A percentile compares a stretch with the other conserved stretches of the same genome.
Evolutionary conservation across 35 echinoderm and acorn worm species (phyloP).

Genomic region (Apostichopus parvimensis): DNA sequence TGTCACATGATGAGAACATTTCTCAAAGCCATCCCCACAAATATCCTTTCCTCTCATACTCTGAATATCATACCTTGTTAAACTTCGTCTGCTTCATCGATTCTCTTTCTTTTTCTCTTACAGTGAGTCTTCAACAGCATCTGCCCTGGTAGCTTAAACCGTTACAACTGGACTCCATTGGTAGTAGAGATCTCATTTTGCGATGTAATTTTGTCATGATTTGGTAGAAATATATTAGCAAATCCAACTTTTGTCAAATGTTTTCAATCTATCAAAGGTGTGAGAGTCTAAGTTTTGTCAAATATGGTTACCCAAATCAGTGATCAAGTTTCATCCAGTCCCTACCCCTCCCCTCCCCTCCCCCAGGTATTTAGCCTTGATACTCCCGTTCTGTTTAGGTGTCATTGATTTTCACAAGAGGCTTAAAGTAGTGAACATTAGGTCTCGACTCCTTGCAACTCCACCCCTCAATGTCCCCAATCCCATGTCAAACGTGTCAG

Average conservation of each 20-base stretch:
- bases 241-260: not conserved
- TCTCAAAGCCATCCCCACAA: too few species aligned
- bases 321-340: not conserved
- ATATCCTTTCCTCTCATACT: too few species aligned
- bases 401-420: too few species aligned
- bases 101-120: constrained; percentile 35
- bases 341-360: too few species aligned
- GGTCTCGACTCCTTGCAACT: too few species aligned
- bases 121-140: constrained; percentile 95
- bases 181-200: not conserved
- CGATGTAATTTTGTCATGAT: not conserved
- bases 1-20: too few species aligned
- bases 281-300: not conserved
- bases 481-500: too few species aligned
- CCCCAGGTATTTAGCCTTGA: too few species aligned
- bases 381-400: too few species aligned
- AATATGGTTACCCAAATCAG: not conserved
- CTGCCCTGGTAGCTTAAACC: constrained; percentile 81
- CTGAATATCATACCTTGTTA: not conserved
- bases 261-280: not conserved
- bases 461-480: too few species aligned
- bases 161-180: not conserved
- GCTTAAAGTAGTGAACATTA: too few species aligned
- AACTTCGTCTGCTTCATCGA: not conserved
- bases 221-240: not conserved